A percentile compares a stretch with the other conserved stretches of the same genome.
phyloP scores from a whole-genome alignment of 2,888 invertebrate species.

The Craniophora ligustri region DNA sequence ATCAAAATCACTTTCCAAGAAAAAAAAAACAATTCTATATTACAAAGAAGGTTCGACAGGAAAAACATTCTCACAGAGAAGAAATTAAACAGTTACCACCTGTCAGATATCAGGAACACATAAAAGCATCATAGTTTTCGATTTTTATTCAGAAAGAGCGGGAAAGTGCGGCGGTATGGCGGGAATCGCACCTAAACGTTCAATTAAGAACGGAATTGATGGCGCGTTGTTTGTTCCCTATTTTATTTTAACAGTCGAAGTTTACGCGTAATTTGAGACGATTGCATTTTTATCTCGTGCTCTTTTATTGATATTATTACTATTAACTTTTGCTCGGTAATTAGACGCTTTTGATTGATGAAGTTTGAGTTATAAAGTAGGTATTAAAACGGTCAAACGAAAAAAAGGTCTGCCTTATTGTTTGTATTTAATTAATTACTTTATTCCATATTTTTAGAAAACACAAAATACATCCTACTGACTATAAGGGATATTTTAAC shows the following conservation, averaged over 20 bases:
- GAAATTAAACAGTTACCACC: constrained; percentile 48
- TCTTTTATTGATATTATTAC: constrained; percentile 31
- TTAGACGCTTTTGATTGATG: too few relatives aligned
- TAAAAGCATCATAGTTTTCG: constrained; percentile 62
- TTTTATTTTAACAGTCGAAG: constrained; percentile 59
- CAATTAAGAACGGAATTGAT: constrained; percentile 65
- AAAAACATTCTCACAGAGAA: constrained; percentile 23
- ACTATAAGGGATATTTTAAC: too few relatives aligned
- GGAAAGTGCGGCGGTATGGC: constrained; percentile 5
- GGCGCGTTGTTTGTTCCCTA: constrained; percentile 53
- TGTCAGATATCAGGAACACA: constrained; percentile 58
- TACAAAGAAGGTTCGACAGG: constrained; percentile 25
- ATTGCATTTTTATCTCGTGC: constrained; percentile 51
- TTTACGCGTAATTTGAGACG: constrained; percentile 55
- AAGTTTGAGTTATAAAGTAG: too few relatives aligned
- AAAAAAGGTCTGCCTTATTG: too few relatives aligned
- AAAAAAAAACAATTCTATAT: too few relatives aligned
- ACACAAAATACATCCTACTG: too few relatives aligned
- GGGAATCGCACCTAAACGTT: constrained; percentile 53
- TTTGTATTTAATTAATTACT: too few relatives aligned
- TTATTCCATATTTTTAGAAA: too few relatives aligned
- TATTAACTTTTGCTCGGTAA: neutral
- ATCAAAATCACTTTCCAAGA: too few relatives aligned
- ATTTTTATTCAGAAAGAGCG: constrained; percentile 55
- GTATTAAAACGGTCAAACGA: too few relatives aligned